phyloP scores from a whole-genome alignment of 2,888 invertebrate species.

The Dascillus cervinus region DNA sequence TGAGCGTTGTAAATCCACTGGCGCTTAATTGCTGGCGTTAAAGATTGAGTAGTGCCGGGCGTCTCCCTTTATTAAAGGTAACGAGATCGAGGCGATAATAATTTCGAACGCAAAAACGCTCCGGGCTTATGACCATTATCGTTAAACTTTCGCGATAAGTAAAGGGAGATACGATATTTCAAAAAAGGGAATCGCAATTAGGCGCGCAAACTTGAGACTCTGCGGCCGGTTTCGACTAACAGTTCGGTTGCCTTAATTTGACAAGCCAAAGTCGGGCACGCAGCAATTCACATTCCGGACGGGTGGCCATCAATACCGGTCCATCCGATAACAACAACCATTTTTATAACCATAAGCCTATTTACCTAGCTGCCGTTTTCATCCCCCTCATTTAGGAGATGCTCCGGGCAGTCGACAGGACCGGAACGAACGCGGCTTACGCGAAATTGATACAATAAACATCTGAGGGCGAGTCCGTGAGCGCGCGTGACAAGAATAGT shows the following conservation, averaged over 20 bases:
- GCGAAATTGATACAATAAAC: constrained; percentile 36
- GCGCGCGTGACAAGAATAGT: constrained; percentile 28
- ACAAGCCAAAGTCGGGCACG: constrained; percentile 12
- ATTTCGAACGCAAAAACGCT: constrained; percentile 22
- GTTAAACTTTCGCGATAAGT: constrained; percentile 9
- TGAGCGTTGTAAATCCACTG: constrained; percentile 12
- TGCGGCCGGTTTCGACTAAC: constrained; percentile 14
- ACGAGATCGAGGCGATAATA: constrained; percentile 11
- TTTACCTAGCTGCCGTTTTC: constrained; percentile 30
- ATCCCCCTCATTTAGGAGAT: constrained; percentile 30
- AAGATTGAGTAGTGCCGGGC: constrained; percentile 13
- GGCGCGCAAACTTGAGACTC: constrained; percentile 16
- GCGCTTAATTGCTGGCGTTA: constrained; percentile 15
- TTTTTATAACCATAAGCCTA: constrained; percentile 29
- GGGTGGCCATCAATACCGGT: constrained; percentile 15
- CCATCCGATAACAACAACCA: constrained; percentile 22
- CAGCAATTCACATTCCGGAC: neutral
- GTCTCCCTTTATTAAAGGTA: constrained; percentile 14
- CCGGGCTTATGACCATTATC: constrained; percentile 21
- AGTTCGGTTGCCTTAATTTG: constrained; percentile 19
- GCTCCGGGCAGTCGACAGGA: constrained; percentile 23
- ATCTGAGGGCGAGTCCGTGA: constrained; percentile 27
- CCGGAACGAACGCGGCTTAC: constrained; percentile 20
- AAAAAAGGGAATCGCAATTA: constrained; percentile 16
- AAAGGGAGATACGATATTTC: constrained; percentile 4